Conservation (phyloP, 2,113 vertebrate species). For the Ivindomyrus marchei region DNA sequence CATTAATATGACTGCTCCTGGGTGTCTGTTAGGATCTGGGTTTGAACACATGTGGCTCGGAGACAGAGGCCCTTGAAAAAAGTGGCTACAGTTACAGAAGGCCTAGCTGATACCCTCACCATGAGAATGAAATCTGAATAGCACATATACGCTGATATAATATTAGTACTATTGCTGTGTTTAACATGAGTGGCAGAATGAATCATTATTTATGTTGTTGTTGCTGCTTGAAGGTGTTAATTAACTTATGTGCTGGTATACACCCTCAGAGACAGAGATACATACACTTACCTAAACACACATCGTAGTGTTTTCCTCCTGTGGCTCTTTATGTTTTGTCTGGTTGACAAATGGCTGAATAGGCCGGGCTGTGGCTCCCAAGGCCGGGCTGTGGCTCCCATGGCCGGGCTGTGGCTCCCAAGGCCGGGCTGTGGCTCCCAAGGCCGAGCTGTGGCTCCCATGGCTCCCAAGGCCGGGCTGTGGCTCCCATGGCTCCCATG, state of each 20-base stretch:
- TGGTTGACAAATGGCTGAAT: background rate
- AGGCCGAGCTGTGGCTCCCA: background rate
- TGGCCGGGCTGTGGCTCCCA: background rate
- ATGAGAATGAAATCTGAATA: background rate
- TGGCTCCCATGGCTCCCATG: background rate
- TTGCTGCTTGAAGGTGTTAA: background rate
- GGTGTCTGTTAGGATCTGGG: background rate
- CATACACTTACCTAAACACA: background rate
- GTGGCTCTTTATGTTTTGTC: background rate
- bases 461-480: too few relatives aligned
- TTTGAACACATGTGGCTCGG: background rate
- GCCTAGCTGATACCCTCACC: background rate
- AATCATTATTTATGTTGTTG: background rate
- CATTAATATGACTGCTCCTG: background rate
- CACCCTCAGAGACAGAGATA: background rate
- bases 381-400: background rate
- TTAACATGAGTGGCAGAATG: background rate
- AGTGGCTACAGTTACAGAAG: background rate
- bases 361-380: background rate
- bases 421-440: background rate
- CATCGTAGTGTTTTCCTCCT: background rate
- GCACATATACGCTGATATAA: background rate
- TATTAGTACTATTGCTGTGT: background rate
- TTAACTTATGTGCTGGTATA: background rate
- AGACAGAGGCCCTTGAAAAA: background rate